Base-by-base conservation (phyloP, 2,888 invertebrate genomes). In the Teleogryllus oceanicus region DNA sequence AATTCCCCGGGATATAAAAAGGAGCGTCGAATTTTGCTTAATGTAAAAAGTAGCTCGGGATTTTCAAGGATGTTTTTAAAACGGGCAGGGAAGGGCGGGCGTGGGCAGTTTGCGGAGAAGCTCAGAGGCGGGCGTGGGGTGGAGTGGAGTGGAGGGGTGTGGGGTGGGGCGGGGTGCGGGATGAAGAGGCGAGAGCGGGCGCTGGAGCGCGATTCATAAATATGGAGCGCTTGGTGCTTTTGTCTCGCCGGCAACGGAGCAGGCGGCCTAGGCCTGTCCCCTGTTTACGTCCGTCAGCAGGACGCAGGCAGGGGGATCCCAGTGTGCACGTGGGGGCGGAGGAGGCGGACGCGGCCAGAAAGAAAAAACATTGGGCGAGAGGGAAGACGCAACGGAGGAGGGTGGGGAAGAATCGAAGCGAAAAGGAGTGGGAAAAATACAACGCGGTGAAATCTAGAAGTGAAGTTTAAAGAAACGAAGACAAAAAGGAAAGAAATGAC, bases 21-120 rank as follows among this genome's bases (percentile, higher is more conserved):
- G 62, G 62, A 62, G n/a, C n/a, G 62, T 62, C 62, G 62, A n/a
- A n/a, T 62, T 62, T 62, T 62, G 62, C 62, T 62, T 62, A 62
- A 62, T 62, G 62, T 62, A 62, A 62, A 62, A 62, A 62, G 62
- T 62, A n/a, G 62, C 62, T 62, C 16, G 62, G 62, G 62, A 62
- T 18, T 62, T 62, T 62, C 16, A 62, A 62, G 62, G 16, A 62
- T 62, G 62, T 62, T 62, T 62, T 62, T 18, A n/a, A n/a, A 62
- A n/a, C n/a, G 62, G 62, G 62, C n/a, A n/a, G n/a, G 62, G 62
- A 62, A 62, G 62, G 62, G 62, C n/a, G 62, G n/a, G 13, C 16
- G n/a, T 18, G 62, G 62, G 62, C n/a, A 62, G 62, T 62, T 62
- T 62, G 62, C 62, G 62, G 62, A 62, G 62, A 37, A 8, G 37